These are phyloP conservation scores for Chaunax sp. DNA, from an alignment of 2,797 vertebrate genomes.

Conservation along the genomic window DNA sequence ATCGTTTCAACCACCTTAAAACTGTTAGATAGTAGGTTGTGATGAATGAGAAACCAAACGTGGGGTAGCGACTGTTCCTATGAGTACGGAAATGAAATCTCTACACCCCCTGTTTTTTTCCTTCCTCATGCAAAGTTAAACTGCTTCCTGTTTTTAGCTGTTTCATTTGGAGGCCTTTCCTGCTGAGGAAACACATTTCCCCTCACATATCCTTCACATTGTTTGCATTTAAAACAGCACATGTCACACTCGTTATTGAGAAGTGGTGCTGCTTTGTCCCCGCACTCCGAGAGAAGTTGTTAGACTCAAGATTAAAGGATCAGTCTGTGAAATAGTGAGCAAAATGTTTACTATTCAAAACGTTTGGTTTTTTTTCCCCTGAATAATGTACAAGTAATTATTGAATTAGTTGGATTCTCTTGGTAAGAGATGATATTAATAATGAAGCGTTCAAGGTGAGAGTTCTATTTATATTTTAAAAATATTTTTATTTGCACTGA, in stretches of 20 bases:
- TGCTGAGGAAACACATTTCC: conserved; percentile 14
- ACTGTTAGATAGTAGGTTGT: too few relatives aligned
- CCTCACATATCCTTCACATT: conserved; percentile 1
- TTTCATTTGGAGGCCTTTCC: conserved; percentile 13
- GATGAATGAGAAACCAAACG: background rate
- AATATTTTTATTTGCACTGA: conserved; percentile 30
- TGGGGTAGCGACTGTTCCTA: background rate
- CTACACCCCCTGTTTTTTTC: background rate
- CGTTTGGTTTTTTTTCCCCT: background rate
- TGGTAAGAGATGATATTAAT: background rate
- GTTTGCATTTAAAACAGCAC: background rate
- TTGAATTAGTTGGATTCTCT: background rate
- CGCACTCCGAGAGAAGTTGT: background rate
- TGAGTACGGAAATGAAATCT: background rate
- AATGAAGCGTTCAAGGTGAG: background rate
- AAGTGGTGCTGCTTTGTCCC: background rate
- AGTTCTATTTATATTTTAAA: conserved; percentile 22
- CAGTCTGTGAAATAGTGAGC: background rate
- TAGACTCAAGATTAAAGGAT: background rate
- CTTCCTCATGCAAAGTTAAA: background rate
- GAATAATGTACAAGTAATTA: background rate
- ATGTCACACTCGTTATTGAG: conserved; percentile 2
- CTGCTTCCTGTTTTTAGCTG: conserved; percentile 20
- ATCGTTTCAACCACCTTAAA: too few relatives aligned
- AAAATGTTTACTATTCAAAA: background rate